Conservation (phyloP, 2,888 invertebrate genomes). For the Aplocera efformata region DNA sequence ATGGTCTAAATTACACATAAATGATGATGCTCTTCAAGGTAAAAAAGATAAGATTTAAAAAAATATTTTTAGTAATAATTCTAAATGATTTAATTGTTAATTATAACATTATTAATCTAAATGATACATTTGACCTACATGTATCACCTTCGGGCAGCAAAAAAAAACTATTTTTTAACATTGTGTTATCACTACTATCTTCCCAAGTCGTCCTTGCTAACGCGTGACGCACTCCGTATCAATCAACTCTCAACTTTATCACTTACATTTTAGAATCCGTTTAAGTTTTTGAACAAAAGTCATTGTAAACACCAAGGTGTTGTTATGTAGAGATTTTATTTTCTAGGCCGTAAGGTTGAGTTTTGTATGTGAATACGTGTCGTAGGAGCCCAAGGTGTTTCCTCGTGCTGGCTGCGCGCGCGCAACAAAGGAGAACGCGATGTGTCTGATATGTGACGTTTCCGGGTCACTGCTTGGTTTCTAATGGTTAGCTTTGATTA, state of each 20-base stretch:
- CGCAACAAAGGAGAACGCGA: constrained; percentile 45
- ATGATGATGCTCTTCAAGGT: neutral
- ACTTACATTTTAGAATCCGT: constrained; percentile 4
- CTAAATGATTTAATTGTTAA: neutral
- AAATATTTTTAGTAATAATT: neutral
- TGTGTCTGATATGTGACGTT: constrained; percentile 35
- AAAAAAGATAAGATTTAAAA: constrained; percentile 10
- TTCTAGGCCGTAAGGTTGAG: constrained; percentile 4
- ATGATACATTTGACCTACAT: constrained; percentile 20
- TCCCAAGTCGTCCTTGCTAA: constrained; percentile 29
- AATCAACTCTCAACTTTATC: constrained; percentile 11
- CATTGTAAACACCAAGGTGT: constrained; percentile 4
- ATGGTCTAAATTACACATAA: neutral
- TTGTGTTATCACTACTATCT: constrained; percentile 30
- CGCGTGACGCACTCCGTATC: constrained; percentile 13
- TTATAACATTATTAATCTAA: neutral
- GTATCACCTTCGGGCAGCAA: constrained; percentile 22
- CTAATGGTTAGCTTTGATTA: constrained; percentile 21
- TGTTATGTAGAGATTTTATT: neutral
- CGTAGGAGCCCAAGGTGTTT: constrained; percentile 41
- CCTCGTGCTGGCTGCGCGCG: constrained; percentile 38
- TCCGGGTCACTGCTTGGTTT: constrained; percentile 39
- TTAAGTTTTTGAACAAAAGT: neutral
- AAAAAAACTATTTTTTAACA: constrained; percentile 26
- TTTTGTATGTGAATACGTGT: constrained; percentile 4